Base-by-base conservation (phyloP, 2,888 invertebrate species). In the Bimastos eiseni region DNA sequence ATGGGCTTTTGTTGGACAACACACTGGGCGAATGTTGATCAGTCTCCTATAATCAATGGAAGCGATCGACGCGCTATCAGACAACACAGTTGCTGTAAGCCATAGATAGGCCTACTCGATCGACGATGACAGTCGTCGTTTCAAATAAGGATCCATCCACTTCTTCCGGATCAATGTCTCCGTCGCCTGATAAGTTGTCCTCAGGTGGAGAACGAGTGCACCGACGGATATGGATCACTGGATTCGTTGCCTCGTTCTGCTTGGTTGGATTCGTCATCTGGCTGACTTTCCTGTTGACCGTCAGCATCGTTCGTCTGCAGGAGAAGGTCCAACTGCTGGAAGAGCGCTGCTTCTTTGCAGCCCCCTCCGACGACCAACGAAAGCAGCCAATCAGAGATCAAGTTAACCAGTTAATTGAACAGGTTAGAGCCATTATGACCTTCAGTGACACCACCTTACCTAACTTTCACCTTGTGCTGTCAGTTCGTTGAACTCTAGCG, bases 221-320 rank as follows among this genome's bases (percentile, higher is more conserved):
- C 8, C 70, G 70, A 13, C 70, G 30, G 70, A 70, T 70, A 70
- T 70, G 70, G 70, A 70, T 70, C 70, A 13, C n/a, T 70, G 70
- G 70, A 70, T 70, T 70, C 70, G 70, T n/a, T n/a, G 70, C 70
- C 17, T 70, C 70, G 70, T 70, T 70, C 70, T 70, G 70, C 70
- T n/a, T 70, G 6, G n/a, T 70, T 70, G 70, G n/a, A n/a, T 70
- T 70, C 70, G 8, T 70, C 70, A 70, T 70, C 70, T 70, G 70
- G 70, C 13, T 70, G 70, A 70, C 70, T n/a, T n/a, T 70, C n/a
- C 70, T 70, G 70, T 8, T 70, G 70, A 70, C 70, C 70, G n/a
- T 70, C 70, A 70, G n/a, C n/a, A 70, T 70, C 70, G 30, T 70
- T 70, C 70, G 70, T 70, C 70, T 70, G 70, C 70, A 70, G 70